phyloP scores from a whole-genome alignment of 1,140 invertebrate species.

The Lucilia sericata region DNA sequence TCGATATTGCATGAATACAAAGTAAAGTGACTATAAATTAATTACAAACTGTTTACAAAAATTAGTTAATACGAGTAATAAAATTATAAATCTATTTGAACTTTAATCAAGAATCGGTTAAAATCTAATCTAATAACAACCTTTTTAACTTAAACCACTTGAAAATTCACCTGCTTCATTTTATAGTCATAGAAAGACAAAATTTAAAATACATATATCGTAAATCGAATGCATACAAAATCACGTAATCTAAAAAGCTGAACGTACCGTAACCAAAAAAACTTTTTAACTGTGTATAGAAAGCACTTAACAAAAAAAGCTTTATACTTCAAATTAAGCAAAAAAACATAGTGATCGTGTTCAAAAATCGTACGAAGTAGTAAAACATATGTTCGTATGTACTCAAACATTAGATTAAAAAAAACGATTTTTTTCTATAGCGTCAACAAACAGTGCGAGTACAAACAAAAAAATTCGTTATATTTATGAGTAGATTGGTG shows the following conservation, averaged over 20 bases:
- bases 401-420: background rate
- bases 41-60: too few relatives aligned
- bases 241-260: background rate
- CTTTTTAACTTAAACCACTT: too few relatives aligned
- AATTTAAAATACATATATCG: background rate
- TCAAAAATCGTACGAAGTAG: background rate
- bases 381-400: conserved; percentile 5
- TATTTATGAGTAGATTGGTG: conserved; percentile 27
- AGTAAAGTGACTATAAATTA: too few relatives aligned
- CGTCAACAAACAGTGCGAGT: background rate
- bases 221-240: background rate
- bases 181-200: background rate
- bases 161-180: background rate
- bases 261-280: background rate
- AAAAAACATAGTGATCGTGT: background rate
- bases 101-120: too few relatives aligned
- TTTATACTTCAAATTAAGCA: background rate
- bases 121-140: too few relatives aligned
- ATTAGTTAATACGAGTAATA: too few relatives aligned
- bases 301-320: too few relatives aligned
- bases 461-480: conserved; percentile 31
- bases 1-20: too few relatives aligned
- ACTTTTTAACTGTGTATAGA: background rate
- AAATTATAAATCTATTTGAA: too few relatives aligned
- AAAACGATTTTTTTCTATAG: too few relatives aligned